These are phyloP conservation scores for Maniola jurtina DNA, from an alignment of 1,140 invertebrate genomes.

Conservation along the genomic window DNA sequence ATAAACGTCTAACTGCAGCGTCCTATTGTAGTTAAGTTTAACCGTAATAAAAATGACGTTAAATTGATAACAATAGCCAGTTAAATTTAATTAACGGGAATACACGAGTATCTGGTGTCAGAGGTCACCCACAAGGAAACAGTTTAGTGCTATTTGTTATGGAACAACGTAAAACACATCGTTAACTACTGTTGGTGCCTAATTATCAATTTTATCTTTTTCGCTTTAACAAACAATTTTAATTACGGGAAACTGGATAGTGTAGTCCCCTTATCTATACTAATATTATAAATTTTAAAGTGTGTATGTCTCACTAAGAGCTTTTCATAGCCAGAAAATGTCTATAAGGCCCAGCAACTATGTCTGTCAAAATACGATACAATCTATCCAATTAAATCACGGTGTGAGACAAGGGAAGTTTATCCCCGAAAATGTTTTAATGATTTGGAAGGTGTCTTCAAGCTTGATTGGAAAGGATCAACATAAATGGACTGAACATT, in stretches of 20 bases:
- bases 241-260: conserved; percentile 67
- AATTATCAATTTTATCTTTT: conserved; percentile 69
- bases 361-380: no score
- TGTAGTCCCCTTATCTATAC: conserved; percentile 17
- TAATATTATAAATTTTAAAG: no score
- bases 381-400: no score
- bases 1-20: background rate
- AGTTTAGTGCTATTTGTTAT: conserved; percentile 36
- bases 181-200: conserved; percentile 54
- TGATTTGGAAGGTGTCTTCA: no score
- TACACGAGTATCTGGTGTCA: conserved; percentile 64
- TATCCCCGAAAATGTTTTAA: no score
- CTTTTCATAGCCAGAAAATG: no score
- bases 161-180: conserved; percentile 47
- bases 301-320: no score
- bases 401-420: no score
- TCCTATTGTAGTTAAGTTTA: conserved; percentile 6
- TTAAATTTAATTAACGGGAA: conserved; percentile 55
- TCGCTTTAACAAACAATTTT: conserved; percentile 54
- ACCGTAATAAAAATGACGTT: conserved; percentile 1
- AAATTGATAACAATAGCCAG: conserved; percentile 41
- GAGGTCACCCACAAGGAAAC: conserved; percentile 66
- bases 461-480: no score
- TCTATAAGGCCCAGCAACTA: no score
- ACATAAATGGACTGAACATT: no score